Percentiles rank a stretch among this genome's conserved stretches.
Conservation (phyloP, 2,888 invertebrate species). For the Mantis religiosa region DNA sequence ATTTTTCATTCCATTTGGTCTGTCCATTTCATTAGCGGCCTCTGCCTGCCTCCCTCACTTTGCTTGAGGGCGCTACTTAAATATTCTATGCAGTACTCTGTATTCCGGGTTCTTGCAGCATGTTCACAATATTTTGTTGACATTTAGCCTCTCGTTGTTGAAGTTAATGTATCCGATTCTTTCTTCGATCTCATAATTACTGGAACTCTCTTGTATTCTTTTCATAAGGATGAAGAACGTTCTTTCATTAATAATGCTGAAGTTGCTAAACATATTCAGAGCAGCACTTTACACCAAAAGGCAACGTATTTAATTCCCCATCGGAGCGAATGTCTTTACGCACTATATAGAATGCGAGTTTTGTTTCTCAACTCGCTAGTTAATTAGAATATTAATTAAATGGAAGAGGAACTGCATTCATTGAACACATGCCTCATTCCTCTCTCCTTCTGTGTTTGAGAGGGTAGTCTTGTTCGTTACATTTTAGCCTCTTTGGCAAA, state of each 20-base stretch:
- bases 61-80: not conserved
- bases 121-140: not conserved
- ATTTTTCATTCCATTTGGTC: not conserved
- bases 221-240: not conserved
- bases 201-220: not conserved
- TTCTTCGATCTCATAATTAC: not conserved
- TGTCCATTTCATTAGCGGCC: not conserved
- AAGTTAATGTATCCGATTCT: not conserved
- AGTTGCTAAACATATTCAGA: not conserved
- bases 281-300: not conserved
- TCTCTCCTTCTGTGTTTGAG: not conserved
- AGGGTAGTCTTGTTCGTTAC: not conserved
- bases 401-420: not conserved
- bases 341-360: not conserved
- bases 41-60: not conserved
- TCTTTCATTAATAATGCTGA: not conserved
- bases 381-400: not conserved
- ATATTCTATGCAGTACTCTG: not conserved
- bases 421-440: not conserved
- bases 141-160: not conserved
- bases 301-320: not conserved
- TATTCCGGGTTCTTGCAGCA: not conserved
- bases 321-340: not conserved
- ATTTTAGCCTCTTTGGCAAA: not conserved
- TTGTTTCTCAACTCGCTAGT: not conserved